Evolutionary conservation across 2,797 vertebrate species (phyloP), one percentile per base, ranked within the genome.

Genomic region (Tympanoctomys barrerae): DNA sequence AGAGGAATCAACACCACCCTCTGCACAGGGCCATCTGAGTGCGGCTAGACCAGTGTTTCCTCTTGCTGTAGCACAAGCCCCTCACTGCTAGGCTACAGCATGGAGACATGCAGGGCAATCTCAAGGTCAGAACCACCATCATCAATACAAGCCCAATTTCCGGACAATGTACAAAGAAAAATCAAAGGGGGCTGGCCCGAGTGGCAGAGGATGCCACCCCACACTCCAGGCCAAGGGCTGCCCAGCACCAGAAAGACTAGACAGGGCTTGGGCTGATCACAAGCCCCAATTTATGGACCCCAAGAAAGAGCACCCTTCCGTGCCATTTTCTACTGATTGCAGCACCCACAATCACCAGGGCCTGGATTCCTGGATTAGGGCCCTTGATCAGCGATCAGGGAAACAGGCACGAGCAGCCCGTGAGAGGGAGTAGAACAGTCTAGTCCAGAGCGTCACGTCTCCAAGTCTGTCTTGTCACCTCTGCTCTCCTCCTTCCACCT

Each of bases 81-180:
- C 24, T 62, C 62, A 1, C 68, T 24, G 39, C 14, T 0, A 7
- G 94, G 61, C 78, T 59, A n/a, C 1, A 39, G 87, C 93, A 84
- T 92, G 92, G 0, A 90, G 39, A 81, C 71, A 28, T 0, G 28
- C 89, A 83, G 85, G 73, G 66, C 7, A 68, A 87, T 13, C 19
- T 31, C 79, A 10, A 0, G 2, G 14, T n/a, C 62, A 80, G 59
- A 94, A 59, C 77, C 77, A 73, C 77, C 39, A 73, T 89, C 62
- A 84, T 57, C 68, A 28, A 33, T 18, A 92, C 36, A 87, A 86
- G 93, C 97, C 83, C 92, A 93, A 91, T 62, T 96, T 96, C 90
- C 88, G 36, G 73, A 92, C 91, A 54, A 94, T 91, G 94, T 96
- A 97, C 97, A 82, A 97, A 97, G 97, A 87, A 18, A n/a, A 62